Evolutionary conservation across 1,140 invertebrate species (phyloP).

Genomic region (Magallana ariakensis): DNA sequence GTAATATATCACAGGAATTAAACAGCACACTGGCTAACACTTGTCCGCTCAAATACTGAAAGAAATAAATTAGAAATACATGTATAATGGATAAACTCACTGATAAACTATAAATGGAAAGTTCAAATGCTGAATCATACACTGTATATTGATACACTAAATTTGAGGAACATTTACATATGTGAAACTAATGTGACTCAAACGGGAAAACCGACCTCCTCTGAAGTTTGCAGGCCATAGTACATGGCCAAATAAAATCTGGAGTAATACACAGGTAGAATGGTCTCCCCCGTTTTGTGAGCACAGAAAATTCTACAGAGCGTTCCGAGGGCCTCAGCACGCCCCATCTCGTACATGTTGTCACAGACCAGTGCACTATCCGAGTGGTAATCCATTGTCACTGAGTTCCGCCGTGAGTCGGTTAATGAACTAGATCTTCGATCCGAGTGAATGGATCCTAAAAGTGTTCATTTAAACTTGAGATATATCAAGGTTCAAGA

Average conservation of each 20-base stretch:
- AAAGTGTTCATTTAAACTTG: background rate
- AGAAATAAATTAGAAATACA: conserved; percentile 46
- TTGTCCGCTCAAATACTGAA: conserved; percentile 77
- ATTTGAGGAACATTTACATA: too few relatives aligned
- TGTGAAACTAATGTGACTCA: too few relatives aligned
- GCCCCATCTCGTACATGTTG: conserved; percentile 83
- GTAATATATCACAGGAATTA: conserved; percentile 86
- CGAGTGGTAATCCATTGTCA: conserved; percentile 63
- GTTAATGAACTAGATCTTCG: conserved; percentile 72
- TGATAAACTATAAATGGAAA: background rate
- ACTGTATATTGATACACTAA: background rate
- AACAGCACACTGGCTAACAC: conserved; percentile 89
- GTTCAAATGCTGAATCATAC: background rate
- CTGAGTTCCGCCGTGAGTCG: conserved; percentile 68
- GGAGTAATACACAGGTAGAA: conserved; percentile 95
- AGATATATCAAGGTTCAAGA: background rate
- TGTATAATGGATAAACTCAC: background rate
- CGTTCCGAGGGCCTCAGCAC: conserved; percentile 96
- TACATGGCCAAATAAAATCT: conserved; percentile 95
- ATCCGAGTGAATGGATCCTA: conserved; percentile 62
- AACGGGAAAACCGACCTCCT: conserved; percentile 75
- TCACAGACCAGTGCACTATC: conserved; percentile 56
- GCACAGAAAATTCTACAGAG: conserved; percentile 97
- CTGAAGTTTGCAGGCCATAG: conserved; percentile 87
- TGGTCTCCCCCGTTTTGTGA: conserved; percentile 97